A percentile compares a stretch with the other conserved stretches of the same genome.
phyloP scores from a whole-genome alignment of 2,888 invertebrate genomes.

The Andricus quercusramuli region DNA sequence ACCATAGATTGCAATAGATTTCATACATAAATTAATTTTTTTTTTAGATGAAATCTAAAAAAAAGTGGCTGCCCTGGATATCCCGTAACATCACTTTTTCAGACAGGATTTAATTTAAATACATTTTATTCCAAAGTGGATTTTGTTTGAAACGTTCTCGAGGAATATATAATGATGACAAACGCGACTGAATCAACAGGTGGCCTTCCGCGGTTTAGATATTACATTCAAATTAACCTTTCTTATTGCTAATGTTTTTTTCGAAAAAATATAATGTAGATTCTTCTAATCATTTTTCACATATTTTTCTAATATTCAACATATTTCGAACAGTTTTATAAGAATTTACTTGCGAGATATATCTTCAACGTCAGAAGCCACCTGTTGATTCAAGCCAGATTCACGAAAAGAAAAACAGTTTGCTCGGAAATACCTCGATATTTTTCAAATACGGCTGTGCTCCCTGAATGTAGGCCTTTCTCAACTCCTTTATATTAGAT shows the following conservation, averaged over 20 bases:
- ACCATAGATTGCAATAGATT: too few relatives aligned
- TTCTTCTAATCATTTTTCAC: background rate
- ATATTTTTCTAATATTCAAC: background rate
- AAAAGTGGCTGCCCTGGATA: too few relatives aligned
- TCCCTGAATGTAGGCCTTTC: constrained; percentile 57
- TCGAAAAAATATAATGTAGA: background rate
- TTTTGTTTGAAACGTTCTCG: background rate
- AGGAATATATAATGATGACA: background rate
- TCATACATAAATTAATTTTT: too few relatives aligned
- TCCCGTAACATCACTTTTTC: too few relatives aligned
- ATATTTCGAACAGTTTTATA: constrained; percentile 26
- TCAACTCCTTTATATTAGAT: constrained; percentile 57
- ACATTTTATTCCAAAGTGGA: background rate
- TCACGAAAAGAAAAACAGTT: background rate
- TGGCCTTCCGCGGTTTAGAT: background rate
- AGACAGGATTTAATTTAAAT: background rate
- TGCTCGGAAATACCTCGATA: constrained; percentile 63
- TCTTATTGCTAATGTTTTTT: background rate
- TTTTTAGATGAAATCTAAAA: too few relatives aligned
- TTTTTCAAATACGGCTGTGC: constrained; percentile 58
- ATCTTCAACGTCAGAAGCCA: background rate
- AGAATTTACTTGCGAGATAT: constrained; percentile 16
- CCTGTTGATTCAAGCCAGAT: constrained; percentile 6
- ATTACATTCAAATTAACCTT: background rate
- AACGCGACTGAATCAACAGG: constrained; percentile 16